A percentile compares a stretch with the other conserved stretches of the same genome.
Evolutionary conservation across 1,140 invertebrate genomes (phyloP).

Genomic region (Lordiphosa clarofinis): DNA sequence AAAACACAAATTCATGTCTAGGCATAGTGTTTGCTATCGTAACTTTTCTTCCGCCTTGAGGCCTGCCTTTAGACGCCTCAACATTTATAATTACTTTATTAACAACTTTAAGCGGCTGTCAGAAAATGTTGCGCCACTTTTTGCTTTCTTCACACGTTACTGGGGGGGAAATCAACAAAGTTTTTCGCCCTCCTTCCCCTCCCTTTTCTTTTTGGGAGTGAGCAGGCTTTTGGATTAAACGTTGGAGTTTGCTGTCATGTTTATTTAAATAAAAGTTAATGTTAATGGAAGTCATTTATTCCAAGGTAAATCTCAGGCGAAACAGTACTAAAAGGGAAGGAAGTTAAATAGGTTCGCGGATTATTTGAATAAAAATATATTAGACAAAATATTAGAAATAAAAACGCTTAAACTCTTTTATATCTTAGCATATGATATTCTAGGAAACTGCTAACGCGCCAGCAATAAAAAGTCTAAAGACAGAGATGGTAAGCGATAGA

Average conservation of each 20-base stretch:
- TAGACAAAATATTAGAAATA: too few relatives aligned
- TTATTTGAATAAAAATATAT: too few relatives aligned
- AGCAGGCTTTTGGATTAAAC: not conserved
- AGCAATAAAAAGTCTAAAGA: too few relatives aligned
- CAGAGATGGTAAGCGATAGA: too few relatives aligned
- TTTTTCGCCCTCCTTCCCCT: conserved; percentile 9
- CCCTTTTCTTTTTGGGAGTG: too few relatives aligned
- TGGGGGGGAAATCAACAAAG: conserved; percentile 35
- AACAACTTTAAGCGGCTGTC: conserved; percentile 17
- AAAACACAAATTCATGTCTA: conserved; percentile 21
- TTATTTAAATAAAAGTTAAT: conserved; percentile 31
- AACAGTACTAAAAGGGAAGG: too few relatives aligned
- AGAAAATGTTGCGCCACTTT: conserved; percentile 14
- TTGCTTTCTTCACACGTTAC: conserved; percentile 8
- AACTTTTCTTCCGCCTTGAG: conserved; percentile 19
- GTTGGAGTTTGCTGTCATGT: conserved; percentile 15
- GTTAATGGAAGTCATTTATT: too few relatives aligned
- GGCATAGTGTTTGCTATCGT: conserved; percentile 6
- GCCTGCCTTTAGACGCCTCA: conserved; percentile 2
- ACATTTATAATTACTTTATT: conserved; percentile 41
- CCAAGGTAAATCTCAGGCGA: too few relatives aligned
- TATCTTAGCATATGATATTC: too few relatives aligned
- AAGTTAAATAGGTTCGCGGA: too few relatives aligned
- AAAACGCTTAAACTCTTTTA: too few relatives aligned
- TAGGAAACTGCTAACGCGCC: too few relatives aligned